Base-by-base conservation (phyloP, 2,888 invertebrate species). In the Diadegma fenestrale region DNA sequence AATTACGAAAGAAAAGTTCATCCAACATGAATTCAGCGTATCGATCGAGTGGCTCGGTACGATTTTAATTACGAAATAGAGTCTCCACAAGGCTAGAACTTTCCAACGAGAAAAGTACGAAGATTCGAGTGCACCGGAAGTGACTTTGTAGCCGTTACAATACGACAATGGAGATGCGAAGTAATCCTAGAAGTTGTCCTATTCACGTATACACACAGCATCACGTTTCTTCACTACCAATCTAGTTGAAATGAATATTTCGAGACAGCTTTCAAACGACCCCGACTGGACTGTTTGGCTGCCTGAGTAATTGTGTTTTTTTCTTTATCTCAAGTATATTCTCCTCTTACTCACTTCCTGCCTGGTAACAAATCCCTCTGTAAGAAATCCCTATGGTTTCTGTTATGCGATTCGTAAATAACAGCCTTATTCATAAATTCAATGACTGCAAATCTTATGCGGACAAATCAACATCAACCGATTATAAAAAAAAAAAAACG, bases 201-300 rank as follows among this genome's bases (percentile, higher is more conserved):
- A 58, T 58, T 58, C 80, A 80, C 51, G 22, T 33, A 48, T n/a
- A 37, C 76, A 54, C 66, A 77, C 54, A 43, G 43, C 63, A 41
- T 69, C 58, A 73, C 26, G 81, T 63, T 64, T 78, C 73, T 85
- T 41, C 69, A 64, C 61, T 75, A 54, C 19, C 48, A 30, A 73
- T 77, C 73, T 77, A 45, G 69, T 68, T 75, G 84, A 78, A 85
- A 78, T 78, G 78, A 73, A 85, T 85, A 81, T 81, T 73, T 33
- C 64, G 63, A 58, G 77, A 66, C 64, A 76, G 76, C 54, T 72
- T 75, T 69, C 68, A 81, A 75, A 81, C 71, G 76, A 63, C 41
- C 43, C 69, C 41, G 78, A 58, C 22, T 58, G 30, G 19, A 54
- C 43, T 58, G 43, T 78, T 69, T 45, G 22, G 43, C 17, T 68